Percentiles rank a stretch among this genome's conserved stretches.
Conservation (phyloP, 2,888 invertebrate genomes). For the Caenorhabditis sulstoni region DNA sequence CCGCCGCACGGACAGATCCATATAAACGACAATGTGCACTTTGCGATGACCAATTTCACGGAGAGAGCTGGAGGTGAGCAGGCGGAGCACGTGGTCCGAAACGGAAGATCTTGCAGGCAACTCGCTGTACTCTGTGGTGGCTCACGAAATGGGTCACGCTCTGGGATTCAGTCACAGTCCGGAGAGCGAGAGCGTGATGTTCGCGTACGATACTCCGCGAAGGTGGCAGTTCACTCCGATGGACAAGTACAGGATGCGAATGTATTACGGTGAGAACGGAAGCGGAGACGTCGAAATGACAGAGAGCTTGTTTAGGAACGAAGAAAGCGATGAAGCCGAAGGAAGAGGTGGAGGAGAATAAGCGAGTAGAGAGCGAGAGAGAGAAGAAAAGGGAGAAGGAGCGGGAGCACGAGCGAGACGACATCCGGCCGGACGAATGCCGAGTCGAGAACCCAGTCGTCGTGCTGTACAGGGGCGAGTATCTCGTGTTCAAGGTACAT, state of each 20-base stretch:
- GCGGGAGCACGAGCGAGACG: constrained; percentile 33
- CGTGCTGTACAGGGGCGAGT: constrained; percentile 52
- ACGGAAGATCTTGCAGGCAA: constrained; percentile 14
- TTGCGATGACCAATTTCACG: constrained; percentile 51
- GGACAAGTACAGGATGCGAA: constrained; percentile 49
- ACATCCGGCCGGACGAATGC: constrained; percentile 48
- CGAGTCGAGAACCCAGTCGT: constrained; percentile 51
- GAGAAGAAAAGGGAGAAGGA: constrained; percentile 15
- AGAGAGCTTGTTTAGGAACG: neutral
- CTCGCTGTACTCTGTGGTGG: constrained; percentile 52
- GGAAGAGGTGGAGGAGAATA: neutral
- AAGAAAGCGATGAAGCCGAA: constrained; percentile 6
- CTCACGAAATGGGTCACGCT: constrained; percentile 62
- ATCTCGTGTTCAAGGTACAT: constrained; percentile 58
- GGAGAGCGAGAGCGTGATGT: constrained; percentile 53
- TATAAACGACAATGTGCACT: constrained; percentile 49
- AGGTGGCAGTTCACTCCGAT: constrained; percentile 47
- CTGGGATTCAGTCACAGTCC: constrained; percentile 58
- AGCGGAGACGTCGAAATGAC: neutral
- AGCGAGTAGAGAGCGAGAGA: neutral
- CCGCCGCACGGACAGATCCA: constrained; percentile 59
- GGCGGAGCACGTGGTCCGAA: neutral
- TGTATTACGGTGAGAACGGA: constrained; percentile 41
- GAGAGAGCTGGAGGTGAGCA: constrained; percentile 16
- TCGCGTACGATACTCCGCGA: constrained; percentile 48